Base-by-base conservation (phyloP, 2,113 vertebrate species). In the Calidris pygmaea region DNA sequence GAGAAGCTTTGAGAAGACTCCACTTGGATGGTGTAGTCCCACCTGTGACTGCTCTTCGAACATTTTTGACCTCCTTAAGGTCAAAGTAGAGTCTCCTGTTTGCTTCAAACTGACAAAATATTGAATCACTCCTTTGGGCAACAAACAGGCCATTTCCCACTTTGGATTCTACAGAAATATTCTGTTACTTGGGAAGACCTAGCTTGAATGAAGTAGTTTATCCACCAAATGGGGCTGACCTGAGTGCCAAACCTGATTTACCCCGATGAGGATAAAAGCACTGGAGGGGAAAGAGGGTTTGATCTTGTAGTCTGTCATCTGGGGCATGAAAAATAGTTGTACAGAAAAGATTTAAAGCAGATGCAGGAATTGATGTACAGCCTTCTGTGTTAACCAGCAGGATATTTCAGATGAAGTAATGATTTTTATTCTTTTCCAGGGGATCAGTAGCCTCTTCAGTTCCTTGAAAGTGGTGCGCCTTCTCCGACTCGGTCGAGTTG, bases 401-500 rank as follows among this genome's bases (percentile, higher is more conserved):
- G 60, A 1, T 68, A 59, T 90, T 87, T 68, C 29, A 16, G 60
- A 16, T 37, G 50, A 80, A 94, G 52, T 87, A 82, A 89, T 41
- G 8, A 7, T 48, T 92, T 94, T 93, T 72, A 66, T 83, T 93
- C 60, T 83, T 94, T 97, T 90, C 74, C 96, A 99, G 99, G 99
- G 99, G 50, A 99, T 99, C 97, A 99, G 99, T 96, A 99, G 99
- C 87, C 98, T 99, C 96, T 99, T 99, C 98, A 99, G 99, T 96
- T 99, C 99, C 32, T 97, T 99, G 80, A 99, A 99, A 97, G 99
- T 99, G 96, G 99, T 99, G 74, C 99, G 99, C 39, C 98, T 99
- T 43, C 98, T 99, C 20, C 98, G 99, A 85, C 97, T 99, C 47
- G 99, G 99, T 10, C 99, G 99, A 5, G 99, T 99, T 52, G 99